Percentiles rank a stretch among this genome's conserved stretches.
Evolutionary conservation across 2,888 invertebrate species (phyloP).

Genomic region (Salticus scenicus): DNA sequence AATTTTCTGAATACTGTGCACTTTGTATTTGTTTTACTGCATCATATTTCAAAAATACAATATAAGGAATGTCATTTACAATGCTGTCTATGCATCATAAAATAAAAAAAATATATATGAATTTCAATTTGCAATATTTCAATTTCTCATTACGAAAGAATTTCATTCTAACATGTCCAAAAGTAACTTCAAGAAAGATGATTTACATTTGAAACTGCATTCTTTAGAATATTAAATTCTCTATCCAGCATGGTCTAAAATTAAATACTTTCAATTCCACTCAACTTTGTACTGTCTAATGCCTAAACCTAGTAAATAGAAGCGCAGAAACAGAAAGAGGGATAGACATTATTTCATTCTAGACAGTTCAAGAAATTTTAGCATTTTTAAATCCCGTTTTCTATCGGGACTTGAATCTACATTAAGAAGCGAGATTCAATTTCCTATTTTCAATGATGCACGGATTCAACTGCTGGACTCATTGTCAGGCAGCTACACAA

Average conservation of each 20-base stretch:
- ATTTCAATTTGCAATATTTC: too few relatives aligned
- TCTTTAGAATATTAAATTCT: background rate
- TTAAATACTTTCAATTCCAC: background rate
- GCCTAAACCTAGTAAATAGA: background rate
- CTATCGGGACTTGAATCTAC: constrained; percentile 32
- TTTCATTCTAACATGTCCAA: too few relatives aligned
- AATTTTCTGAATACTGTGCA: too few relatives aligned
- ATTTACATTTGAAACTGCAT: too few relatives aligned
- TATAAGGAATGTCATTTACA: too few relatives aligned
- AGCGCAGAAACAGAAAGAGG: background rate
- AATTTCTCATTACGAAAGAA: too few relatives aligned
- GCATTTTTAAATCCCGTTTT: constrained; percentile 25
- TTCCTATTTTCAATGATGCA: constrained; percentile 21
- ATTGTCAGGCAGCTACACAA: constrained; percentile 36
- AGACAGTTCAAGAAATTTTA: constrained; percentile 24
- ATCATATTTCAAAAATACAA: too few relatives aligned
- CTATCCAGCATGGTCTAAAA: constrained; percentile 2
- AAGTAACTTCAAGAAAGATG: too few relatives aligned
- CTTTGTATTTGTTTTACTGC: too few relatives aligned
- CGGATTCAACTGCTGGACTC: constrained; percentile 28
- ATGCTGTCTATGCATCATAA: too few relatives aligned
- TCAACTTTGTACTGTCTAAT: background rate
- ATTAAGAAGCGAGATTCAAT: constrained; percentile 52
- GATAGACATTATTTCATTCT: background rate
- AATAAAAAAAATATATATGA: too few relatives aligned